phyloP scores from a whole-genome alignment of 2,797 vertebrate species.

The Bufotes viridis region DNA sequence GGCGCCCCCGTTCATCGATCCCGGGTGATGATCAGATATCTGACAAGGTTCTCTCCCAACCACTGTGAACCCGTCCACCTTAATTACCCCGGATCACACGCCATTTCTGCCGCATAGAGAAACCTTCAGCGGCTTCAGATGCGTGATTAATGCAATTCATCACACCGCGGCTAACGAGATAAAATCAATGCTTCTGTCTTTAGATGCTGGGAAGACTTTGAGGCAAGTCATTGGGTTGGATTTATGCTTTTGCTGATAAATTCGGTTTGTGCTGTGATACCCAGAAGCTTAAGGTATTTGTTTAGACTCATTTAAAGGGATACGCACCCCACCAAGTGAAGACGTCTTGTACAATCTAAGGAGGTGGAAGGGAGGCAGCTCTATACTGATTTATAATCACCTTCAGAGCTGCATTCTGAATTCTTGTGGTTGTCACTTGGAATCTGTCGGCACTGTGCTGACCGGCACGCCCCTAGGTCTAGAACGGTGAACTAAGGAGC shows the following conservation, averaged over 20 bases:
- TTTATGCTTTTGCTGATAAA: constrained; percentile 28
- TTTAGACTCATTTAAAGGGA: neutral
- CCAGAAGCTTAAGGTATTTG: neutral
- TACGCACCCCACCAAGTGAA: neutral
- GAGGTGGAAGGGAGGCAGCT: too few relatives aligned
- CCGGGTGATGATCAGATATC: constrained; percentile 37
- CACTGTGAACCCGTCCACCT: constrained; percentile 44
- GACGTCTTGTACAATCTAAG: neutral
- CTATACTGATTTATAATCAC: too few relatives aligned
- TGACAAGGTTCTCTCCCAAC: constrained; percentile 39
- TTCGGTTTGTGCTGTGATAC: constrained; percentile 25
- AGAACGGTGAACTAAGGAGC: too few relatives aligned
- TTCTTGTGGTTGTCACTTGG: neutral
- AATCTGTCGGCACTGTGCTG: neutral
- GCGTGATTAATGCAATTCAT: constrained; percentile 62
- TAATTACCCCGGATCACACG: constrained; percentile 55
- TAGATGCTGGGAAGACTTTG: constrained; percentile 54
- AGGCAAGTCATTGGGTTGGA: constrained; percentile 51
- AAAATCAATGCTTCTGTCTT: constrained; percentile 57
- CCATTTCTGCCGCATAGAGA: constrained; percentile 50
- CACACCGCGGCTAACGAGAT: constrained; percentile 56
- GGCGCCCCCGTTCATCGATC: neutral
- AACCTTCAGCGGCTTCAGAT: constrained; percentile 57
- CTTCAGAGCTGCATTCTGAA: neutral
- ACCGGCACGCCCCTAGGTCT: neutral